Conservation (phyloP, 2,888 invertebrate species). For the Sinopyrophorus schimmeli region DNA sequence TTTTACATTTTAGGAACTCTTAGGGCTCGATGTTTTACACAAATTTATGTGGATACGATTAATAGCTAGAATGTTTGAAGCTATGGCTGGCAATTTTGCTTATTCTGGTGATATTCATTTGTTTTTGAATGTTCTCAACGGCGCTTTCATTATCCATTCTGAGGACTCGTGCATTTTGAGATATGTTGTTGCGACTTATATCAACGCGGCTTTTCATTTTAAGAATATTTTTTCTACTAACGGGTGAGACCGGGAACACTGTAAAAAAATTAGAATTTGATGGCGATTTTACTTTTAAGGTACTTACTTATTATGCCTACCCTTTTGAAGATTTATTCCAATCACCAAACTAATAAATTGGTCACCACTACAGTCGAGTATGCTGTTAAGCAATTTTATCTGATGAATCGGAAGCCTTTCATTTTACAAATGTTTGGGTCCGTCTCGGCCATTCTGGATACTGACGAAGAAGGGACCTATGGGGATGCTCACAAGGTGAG, state of each 20-base stretch:
- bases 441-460: conserved; percentile 93
- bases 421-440: conserved; percentile 99
- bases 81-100: conserved; percentile 97
- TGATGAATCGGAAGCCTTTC: conserved; percentile 97
- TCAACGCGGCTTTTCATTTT: conserved; percentile 97
- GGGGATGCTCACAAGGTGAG: conserved; percentile 90
- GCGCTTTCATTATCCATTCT: conserved; percentile 93
- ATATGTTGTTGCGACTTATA: conserved; percentile 95
- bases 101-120: conserved; percentile 96
- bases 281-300: conserved; percentile 53
- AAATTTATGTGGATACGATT: conserved; percentile 99
- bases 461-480: conserved; percentile 81
- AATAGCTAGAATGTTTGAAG: conserved; percentile 95
- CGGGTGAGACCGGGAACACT: conserved; percentile 65
- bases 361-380: conserved; percentile 96
- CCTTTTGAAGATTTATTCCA: conserved; percentile 92
- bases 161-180: conserved; percentile 95
- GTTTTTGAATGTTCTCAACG: conserved; percentile 96
- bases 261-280: background rate
- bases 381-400: conserved; percentile 97
- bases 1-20: conserved; percentile 67
- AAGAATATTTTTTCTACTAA: conserved; percentile 98
- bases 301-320: conserved; percentile 98
- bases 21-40: conserved; percentile 93
- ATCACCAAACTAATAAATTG: conserved; percentile 95